Evolutionary conservation across 92 coral and sea anemone species (phyloP), one percentile per base, ranked within the genome.

Genomic region (Galaxea fascicularis): DNA sequence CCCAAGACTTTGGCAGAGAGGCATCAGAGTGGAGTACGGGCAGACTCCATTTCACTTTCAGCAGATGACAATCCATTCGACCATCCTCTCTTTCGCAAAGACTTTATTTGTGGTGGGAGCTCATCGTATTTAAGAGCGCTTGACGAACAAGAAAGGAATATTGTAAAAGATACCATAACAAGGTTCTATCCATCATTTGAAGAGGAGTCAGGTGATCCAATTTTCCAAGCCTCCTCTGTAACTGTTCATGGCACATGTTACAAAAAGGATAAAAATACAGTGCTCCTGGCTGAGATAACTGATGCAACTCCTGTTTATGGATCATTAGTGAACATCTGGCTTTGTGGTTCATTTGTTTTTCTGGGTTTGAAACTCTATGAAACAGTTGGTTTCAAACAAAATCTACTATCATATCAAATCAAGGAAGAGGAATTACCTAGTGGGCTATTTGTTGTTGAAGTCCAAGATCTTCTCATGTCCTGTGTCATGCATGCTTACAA

Each of bases 291-390:
- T 25, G 73, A 67, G 35, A 67, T 67, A 20, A 31, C n/a, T 14
- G 10, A 64, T 58, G 28, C 24, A 58, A 58, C 10, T 58, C 24
- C 64, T 17, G 64, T 17, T 17, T 58, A 17, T 58, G 64, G 64
- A 20, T 58, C 64, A 58, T 17, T 58, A 17, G 24, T 17, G 64
- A 58, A 58, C 24, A 58, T 58, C 8, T 58, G 64, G 64, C 4
- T 58, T 35, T 67, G 73, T 29, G 29, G 57, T 12, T 49, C 78
- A 17, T 47, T 45, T 27, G 57, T 73, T 16, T 73, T 73, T n/a
- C 49, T 73, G 51, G 78, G 63, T 9, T 60, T 73, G 10, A 73
- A 73, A 45, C 78, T 73, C 51, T 73, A 73, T 27, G 78, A 73
- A 7, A 73, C 78, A 10, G 78, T 73, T 49, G 78, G 51, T 0